Evolutionary conservation across 2,888 invertebrate species (phyloP), one percentile per base, ranked within the genome.

Genomic region (Buathra laborator): DNA sequence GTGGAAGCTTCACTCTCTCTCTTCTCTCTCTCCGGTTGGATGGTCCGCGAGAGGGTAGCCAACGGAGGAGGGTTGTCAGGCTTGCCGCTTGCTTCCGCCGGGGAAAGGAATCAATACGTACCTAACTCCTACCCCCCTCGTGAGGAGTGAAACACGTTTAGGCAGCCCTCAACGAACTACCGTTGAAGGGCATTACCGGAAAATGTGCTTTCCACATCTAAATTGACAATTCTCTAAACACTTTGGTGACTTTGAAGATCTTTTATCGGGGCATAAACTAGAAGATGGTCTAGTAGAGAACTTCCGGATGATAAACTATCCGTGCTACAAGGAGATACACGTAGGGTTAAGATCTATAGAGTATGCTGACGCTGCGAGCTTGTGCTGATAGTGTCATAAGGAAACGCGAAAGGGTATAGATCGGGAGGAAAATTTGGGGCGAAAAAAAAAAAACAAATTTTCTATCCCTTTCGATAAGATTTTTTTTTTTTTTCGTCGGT

Each of bases 81-180:
- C 43, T 37, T 56, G 81, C 81, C 12, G 80, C 66, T 68, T 80
- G 75, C 83, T 59, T 72, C 81, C 72, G 64, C 81, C 86, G 48
- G 86, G 85, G 19, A 86, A 86, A 86, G 87, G 89, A 91, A 90
- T 90, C 90, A 88, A 90, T 90, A 90, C 89, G 88, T 89, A 87
- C 88, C 37, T 90, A 90, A 89, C 88, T 44, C 88, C 87, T 81
- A 37, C 37, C 37, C 37, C 37, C 37, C 37, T 37, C 56, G 56
- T 24, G 56, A 56, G 24, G 56, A 56, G 85, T 78, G 87, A 64
- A 88, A 88, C 87, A 87, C 88, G 84, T 90, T 87, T 74, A 56
- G 70, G 62, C 71, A 67, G 19, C 9, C 56, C 3, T 19, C 66
- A 71, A 62, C 64, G 66, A 43, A 44, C n/a, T 37, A 71, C 29